Evolutionary conservation across 2,888 invertebrate species (phyloP).

Genomic region (Arenicola marina): DNA sequence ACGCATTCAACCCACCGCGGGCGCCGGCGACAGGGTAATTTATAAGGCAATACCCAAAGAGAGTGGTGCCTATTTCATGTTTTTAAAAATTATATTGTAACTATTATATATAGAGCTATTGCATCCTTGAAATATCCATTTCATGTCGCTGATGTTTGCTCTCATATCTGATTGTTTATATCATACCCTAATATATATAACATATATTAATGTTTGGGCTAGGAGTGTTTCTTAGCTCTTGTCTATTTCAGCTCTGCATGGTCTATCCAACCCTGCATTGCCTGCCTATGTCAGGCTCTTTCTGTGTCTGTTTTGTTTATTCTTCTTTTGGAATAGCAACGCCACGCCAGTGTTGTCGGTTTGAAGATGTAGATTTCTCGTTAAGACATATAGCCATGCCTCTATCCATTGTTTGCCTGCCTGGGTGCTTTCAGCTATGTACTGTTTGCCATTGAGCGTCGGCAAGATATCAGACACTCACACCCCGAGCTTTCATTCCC

Average conservation of each 20-base stretch:
- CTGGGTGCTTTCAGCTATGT: constrained; percentile 63
- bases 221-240: no score
- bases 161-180: no score
- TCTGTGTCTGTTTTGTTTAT: no score
- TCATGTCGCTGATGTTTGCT: no score
- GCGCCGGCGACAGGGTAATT: constrained; percentile 69
- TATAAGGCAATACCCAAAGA: no score
- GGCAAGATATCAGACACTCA: constrained; percentile 64
- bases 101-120: background rate
- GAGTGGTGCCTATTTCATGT: constrained; percentile 57
- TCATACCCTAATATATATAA: no score
- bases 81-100: background rate
- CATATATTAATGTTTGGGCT: no score
- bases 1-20: constrained; percentile 64
- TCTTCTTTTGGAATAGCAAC: no score
- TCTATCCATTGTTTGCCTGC: background rate
- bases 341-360: background rate
- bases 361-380: background rate
- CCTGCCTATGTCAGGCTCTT: no score
- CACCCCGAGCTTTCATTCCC: constrained; percentile 65
- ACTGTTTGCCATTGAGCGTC: constrained; percentile 66
- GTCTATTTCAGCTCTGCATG: background rate
- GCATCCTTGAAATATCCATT: no score
- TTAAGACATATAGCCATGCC: background rate
- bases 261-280: no score